Evolutionary conservation across 2,113 vertebrate species (phyloP), one percentile per base, ranked within the genome.

Genomic region (Alosa alosa): DNA sequence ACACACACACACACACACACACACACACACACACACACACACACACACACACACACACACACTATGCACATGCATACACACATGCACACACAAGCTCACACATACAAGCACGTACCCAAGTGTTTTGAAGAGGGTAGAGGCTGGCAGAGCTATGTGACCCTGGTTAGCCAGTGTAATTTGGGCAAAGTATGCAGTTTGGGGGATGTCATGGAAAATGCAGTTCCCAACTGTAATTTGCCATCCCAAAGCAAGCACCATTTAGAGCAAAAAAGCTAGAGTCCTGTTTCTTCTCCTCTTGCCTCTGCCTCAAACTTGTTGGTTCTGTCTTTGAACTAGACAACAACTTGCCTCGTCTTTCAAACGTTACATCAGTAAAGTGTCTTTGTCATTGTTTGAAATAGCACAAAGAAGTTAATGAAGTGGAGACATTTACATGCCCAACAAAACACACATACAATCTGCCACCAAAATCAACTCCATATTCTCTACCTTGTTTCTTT

Each of bases 181-280:
- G 46, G 49, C 75, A 78, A 87, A 85, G 83, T 83, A 81, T 83
- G 47, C 68, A 78, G 68, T 31, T 50, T 52, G 85, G 64, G 1
- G 81, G 68, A 72, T 84, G 84, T 81, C n/a, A 89, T 86, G 81
- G 82, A 88, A 90, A 90, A 86, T 52, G 72, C 72, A 31, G 45
- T 85, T 85, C 84, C 82, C 55, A 84, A 55, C 55, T 83, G 68
- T 78, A 87, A 86, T 90, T 87, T 84, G 44, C 89, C 68, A 89
- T 39, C 52, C 64, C 50, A 47, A 81, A 82, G 86, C 64, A 68
- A 88, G 87, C 84, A 45, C 78, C 52, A 82, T 72, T 44, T 83
- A 86, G 88, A 82, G 36, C 81, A 41, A 78, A 13, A 39, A 52
- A 57, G 49, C 31, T n/a, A 31, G 47, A 7, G 44, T 75, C 25